phyloP scores from a whole-genome alignment of 2,888 invertebrate species.

The Artemia sinica region DNA sequence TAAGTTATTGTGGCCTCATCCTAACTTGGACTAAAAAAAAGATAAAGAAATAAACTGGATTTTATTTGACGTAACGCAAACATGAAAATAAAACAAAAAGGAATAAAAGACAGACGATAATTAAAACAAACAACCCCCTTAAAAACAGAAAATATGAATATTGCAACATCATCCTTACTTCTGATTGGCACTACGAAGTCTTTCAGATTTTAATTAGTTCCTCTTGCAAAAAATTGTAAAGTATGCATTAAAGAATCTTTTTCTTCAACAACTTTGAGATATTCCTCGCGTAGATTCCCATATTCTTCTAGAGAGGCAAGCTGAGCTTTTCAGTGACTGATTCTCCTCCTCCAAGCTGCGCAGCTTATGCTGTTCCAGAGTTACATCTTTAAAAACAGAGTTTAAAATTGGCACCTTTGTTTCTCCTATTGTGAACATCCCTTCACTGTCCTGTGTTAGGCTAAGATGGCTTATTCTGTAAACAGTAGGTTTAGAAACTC shows the following conservation, averaged over 20 bases:
- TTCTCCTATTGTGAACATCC: neutral
- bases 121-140: too few species aligned
- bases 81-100: too few species aligned
- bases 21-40: too few species aligned
- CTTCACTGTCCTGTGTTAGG: neutral
- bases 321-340: neutral
- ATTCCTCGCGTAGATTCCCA: neutral
- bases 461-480: too few species aligned
- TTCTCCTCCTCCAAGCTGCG: conserved; percentile 3
- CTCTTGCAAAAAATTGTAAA: neutral
- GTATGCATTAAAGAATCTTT: neutral
- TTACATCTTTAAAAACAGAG: conserved; percentile 1
- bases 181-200: neutral
- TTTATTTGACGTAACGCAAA: too few species aligned
- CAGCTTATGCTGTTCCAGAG: neutral
- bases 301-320: neutral
- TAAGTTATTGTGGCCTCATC: too few species aligned
- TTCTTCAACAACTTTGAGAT: neutral
- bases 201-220: neutral
- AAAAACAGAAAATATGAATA: too few species aligned
- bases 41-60: too few species aligned
- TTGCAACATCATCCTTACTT: neutral
- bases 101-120: too few species aligned
- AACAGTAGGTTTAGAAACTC: too few species aligned
- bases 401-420: neutral